phyloP scores from a whole-genome alignment of 1,140 invertebrate genomes.

The Drosophila arizonae region DNA sequence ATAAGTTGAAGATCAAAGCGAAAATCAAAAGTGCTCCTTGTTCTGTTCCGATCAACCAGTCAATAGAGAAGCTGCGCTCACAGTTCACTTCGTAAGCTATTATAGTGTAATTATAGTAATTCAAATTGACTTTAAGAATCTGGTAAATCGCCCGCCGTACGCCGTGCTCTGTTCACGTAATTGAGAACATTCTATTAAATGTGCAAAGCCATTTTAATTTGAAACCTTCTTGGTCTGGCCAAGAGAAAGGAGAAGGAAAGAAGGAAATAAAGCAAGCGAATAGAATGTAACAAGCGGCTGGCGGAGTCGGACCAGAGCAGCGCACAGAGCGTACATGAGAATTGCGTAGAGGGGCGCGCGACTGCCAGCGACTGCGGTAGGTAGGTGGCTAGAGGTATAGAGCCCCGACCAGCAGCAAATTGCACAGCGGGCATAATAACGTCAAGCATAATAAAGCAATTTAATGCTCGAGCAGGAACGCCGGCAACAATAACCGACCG shows the following conservation, averaged over 20 bases:
- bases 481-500: conserved; percentile 35
- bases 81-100: too few relatives aligned
- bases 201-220: conserved; percentile 8
- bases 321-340: neutral
- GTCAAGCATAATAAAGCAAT: conserved; percentile 76
- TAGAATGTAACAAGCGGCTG: neutral
- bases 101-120: too few relatives aligned
- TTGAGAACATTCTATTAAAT: conserved; percentile 7
- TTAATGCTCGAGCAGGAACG: conserved; percentile 65
- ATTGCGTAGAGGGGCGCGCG: neutral
- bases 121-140: too few relatives aligned
- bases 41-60: too few relatives aligned
- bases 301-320: neutral
- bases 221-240: conserved; percentile 5
- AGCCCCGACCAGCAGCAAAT: conserved; percentile 59
- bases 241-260: too few relatives aligned
- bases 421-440: conserved; percentile 68
- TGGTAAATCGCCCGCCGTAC: too few relatives aligned
- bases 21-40: too few relatives aligned
- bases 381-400: too few relatives aligned
- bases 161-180: neutral
- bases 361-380: neutral
- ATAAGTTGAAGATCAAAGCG: too few relatives aligned
- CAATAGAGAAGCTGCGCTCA: too few relatives aligned
- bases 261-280: neutral